Conservation (phyloP, 23 tunicate genomes). For the Trididemnum miniatum region DNA sequence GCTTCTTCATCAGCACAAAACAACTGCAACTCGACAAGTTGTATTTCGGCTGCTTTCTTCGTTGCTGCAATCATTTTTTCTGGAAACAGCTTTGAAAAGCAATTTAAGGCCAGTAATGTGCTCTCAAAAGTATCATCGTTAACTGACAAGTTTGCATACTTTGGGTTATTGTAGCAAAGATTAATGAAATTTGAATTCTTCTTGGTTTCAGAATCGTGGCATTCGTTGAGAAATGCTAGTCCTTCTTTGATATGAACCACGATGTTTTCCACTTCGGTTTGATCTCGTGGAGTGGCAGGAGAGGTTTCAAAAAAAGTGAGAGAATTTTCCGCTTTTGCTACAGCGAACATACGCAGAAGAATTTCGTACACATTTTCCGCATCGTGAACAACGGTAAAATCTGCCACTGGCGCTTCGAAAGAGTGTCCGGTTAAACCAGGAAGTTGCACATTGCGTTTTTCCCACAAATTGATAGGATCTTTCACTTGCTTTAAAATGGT, state of each 20-base stretch:
- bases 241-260: conserved; percentile 10
- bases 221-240: neutral
- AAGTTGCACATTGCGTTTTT: neutral
- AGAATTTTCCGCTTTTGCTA: conserved; percentile 29
- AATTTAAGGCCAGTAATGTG: neutral
- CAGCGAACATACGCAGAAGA: neutral
- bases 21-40: conserved; percentile 38
- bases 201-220: neutral
- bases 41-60: conserved; percentile 37
- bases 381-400: conserved; percentile 16
- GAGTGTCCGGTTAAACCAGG: too few species aligned
- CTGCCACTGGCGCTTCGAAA: neutral
- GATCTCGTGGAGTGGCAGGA: neutral
- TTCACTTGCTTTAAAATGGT: conserved; percentile 11
- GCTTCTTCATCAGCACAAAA: conserved; percentile 27
- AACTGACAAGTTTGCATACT: neutral
- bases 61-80: neutral
- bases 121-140: neutral
- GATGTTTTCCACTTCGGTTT: conserved; percentile 11
- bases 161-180: conserved; percentile 38
- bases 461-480: conserved; percentile 5
- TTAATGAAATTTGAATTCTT: neutral
- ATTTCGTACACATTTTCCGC: conserved; percentile 11
- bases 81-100: conserved; percentile 34
- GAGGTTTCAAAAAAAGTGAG: conserved; percentile 9